These are phyloP conservation scores for Corvus hawaiiensis DNA, from an alignment of 2,113 vertebrate species.

Conservation along the genomic window DNA sequence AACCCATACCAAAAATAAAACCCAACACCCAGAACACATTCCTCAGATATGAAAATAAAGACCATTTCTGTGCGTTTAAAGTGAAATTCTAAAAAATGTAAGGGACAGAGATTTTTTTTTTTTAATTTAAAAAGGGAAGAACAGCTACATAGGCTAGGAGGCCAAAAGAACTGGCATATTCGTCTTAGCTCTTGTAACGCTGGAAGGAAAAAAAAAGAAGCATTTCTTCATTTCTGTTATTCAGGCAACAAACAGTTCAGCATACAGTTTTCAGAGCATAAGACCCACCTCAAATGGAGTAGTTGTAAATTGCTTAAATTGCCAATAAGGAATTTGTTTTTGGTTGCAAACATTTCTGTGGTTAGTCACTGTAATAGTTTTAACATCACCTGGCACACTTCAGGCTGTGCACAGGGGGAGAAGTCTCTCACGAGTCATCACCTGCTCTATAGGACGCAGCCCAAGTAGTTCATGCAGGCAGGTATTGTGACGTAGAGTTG, in stretches of 20 bases:
- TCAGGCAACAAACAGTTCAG: not conserved
- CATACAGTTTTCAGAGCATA: not conserved
- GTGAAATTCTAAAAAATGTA: not conserved
- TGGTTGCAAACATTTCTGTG: conserved; percentile 16
- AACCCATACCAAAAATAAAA: conserved; percentile 41
- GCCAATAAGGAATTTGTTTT: not conserved
- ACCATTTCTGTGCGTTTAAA: conserved; percentile 10
- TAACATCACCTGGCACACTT: not conserved
- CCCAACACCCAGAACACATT: not conserved
- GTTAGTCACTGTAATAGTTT: not conserved
- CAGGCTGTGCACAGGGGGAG: not conserved
- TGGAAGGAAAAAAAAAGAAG: not conserved
- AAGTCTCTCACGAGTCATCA: not conserved
- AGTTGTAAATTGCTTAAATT: not conserved
- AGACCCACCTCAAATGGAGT: not conserved
- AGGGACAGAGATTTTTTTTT: not conserved
- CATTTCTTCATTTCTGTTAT: not conserved
- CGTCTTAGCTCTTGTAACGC: not conserved
- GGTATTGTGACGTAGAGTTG: not conserved
- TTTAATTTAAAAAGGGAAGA: not conserved
- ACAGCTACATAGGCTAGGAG: not conserved
- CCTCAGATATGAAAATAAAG: not conserved
- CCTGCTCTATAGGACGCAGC: not conserved
- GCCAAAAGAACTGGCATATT: not conserved
- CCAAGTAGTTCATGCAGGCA: not conserved